Base-by-base conservation (phyloP, 2,888 invertebrate species). In the Zhengitettix transpicula region DNA sequence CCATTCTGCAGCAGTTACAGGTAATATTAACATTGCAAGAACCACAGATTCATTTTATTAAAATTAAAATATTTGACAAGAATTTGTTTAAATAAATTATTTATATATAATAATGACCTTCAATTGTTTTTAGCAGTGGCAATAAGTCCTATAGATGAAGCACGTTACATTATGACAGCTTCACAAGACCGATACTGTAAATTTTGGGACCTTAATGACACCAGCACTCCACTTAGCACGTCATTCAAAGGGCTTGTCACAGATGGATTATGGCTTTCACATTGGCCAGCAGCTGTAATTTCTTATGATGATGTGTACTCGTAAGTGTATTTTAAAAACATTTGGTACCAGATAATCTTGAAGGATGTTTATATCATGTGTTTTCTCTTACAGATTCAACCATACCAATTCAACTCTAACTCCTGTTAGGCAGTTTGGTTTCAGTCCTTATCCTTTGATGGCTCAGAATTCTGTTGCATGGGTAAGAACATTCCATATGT, bases 161-260 rank as follows among this genome's bases (percentile, higher is more conserved):
- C 81, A 44, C 78, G 82, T 66, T 85, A 80, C 72, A 71, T 87
- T 56, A 77, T 83, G 52, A 82, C 84, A 0, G 81, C 81, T 1
- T 81, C 83, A 10, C 73, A 79, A 51, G 87, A 88, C 69, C 81
- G 83, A 54, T 75, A 77, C 59, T 77, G 81, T 40, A 84, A 82
- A 71, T 78, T 84, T 60, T 88, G 87, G 87, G 84, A 88, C 70
- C 78, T 85, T 58, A 71, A 75, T 57, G 72, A 77, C 64, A 68
- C 70, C 51, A 69, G 66, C 40, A 67, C 66, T 42, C 75, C 77
- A 1, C 68, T 77, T 40, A 69, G 66, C 42, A 63, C 63, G n/a
- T 57, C 63, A 42, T 53, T 65, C 5, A 75, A 73, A 63, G 74
- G 74, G 53, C 67, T 75, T 12, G 68, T 76, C n/a, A 71, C 73